Evolutionary conservation across 1,140 invertebrate species (phyloP), one percentile per base, ranked within the genome.

Genomic region (Brachionus rotundiformis): DNA sequence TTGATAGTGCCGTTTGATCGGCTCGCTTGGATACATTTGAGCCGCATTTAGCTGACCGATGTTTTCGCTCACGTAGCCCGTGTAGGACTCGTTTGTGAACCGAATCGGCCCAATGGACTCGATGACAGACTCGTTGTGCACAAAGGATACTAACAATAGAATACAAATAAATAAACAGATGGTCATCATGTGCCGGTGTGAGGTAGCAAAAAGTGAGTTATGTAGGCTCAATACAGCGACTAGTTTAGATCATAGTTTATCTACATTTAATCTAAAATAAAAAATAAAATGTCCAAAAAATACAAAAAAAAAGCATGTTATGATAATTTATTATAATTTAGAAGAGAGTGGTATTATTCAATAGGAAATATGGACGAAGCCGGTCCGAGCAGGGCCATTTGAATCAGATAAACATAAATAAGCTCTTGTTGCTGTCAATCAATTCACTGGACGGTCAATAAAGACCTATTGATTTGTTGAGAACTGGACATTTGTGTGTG

Each of bases 11-110:
- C 76, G 44, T 23, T 59, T 36, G 2, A 29, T 36, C 16, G 23
- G 44, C 29, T 39, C 44, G 29, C 11, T 19, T 31, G 19, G 16
- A 36, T 33, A 54, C 47, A 54, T 19, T n/a, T 68, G 63, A 19
- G 36, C 41, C 39, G 68, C 16, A 25, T 71, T 71, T 19, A 44
- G 33, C 25, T 73, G 68, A 11, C 36, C 76, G 49, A 63, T 63
- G 16, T 79, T 79, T 39, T 79, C 76, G 47, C 76, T 79, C 11
- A 79, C n/a, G n/a, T 79, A 79, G 19, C 76, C 76, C 0, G 47
- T 63, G 29, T 79, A 79, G 1, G 76, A 23, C 4, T 54, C 27
- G 33, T 79, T 61, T 1, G 47, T 79, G 29, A 79, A 61, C 11
- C n/a, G 33, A 59, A 79, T 36, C 13, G 76, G 59, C 0, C 11